Evolutionary conservation across 2,888 invertebrate genomes (phyloP).

Genomic region (Stenodera caucasica): DNA sequence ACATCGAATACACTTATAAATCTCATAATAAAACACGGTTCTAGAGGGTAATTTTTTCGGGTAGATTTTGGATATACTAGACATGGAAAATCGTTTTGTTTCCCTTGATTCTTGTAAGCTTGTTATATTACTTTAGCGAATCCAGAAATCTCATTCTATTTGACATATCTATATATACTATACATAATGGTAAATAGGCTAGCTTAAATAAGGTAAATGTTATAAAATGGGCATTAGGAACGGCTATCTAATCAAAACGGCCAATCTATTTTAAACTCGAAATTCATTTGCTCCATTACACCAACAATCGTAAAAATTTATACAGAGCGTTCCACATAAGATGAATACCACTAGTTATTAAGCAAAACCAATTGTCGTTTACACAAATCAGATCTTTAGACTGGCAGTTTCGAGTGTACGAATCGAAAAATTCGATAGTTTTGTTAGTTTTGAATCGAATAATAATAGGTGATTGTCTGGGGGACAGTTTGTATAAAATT

Average conservation of each 20-base stretch:
- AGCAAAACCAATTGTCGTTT: too few species aligned
- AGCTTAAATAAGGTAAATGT: conserved; percentile 29
- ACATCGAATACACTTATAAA: conserved; percentile 20
- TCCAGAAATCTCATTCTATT: conserved; percentile 24
- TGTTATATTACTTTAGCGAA: conserved; percentile 27
- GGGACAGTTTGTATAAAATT: too few species aligned
- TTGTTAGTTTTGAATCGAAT: too few species aligned
- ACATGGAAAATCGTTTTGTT: conserved; percentile 22
- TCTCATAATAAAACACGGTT: conserved; percentile 8
- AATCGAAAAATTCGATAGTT: too few species aligned
- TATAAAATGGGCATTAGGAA: conserved; percentile 25
- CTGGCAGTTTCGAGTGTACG: too few species aligned
- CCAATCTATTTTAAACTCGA: not conserved
- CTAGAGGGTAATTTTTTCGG: conserved; percentile 10
- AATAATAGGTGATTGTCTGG: too few species aligned
- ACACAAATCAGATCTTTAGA: too few species aligned
- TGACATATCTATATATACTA: conserved; percentile 28
- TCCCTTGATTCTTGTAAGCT: conserved; percentile 28
- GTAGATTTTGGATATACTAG: not conserved
- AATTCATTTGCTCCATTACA: not conserved
- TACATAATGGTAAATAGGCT: conserved; percentile 28
- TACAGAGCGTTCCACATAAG: too few species aligned
- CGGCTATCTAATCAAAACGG: conserved; percentile 27
- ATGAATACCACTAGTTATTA: too few species aligned
- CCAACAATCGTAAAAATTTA: too few species aligned